A percentile compares a stretch with the other conserved stretches of the same genome.
Evolutionary conservation across 2,113 vertebrate genomes (phyloP).

Genomic region (Setophaga petechia): DNA sequence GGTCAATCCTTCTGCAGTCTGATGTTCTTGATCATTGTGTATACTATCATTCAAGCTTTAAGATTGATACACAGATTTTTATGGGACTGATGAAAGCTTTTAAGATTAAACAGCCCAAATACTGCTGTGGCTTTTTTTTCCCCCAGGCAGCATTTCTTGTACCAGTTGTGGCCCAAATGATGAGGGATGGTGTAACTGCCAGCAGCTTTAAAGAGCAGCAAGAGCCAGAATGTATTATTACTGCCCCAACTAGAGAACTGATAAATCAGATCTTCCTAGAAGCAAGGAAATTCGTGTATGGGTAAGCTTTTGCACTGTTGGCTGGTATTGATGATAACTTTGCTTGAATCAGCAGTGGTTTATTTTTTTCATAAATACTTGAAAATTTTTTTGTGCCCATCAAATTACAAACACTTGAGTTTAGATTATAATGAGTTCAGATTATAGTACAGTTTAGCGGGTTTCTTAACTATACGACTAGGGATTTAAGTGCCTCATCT

Average conservation of each 20-base stretch:
- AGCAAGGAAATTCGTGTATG: conserved; percentile 90
- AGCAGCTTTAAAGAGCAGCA: conserved; percentile 85
- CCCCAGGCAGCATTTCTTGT: conserved; percentile 91
- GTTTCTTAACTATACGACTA: neutral
- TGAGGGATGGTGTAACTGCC: conserved; percentile 83
- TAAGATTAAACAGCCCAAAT: neutral
- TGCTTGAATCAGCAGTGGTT: neutral
- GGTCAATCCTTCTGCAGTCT: neutral
- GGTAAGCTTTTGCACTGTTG: conserved; percentile 76
- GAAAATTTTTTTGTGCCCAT: rapidly evolving
- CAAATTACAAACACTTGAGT: neutral
- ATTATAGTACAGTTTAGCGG: neutral
- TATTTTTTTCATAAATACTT: neutral
- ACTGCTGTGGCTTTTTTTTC: neutral
- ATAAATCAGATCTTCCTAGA: conserved; percentile 94
- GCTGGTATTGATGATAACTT: neutral
- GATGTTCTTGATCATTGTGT: neutral
- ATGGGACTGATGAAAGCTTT: neutral
- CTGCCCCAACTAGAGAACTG: conserved; percentile 93
- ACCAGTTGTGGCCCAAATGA: conserved; percentile 88
- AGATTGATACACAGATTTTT: neutral
- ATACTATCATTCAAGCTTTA: neutral
- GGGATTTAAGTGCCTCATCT: neutral
- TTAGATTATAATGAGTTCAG: neutral
- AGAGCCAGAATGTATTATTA: conserved; percentile 89